Percentiles rank a stretch among this genome's conserved stretches.
Evolutionary conservation across 2,797 vertebrate genomes (phyloP).

Genomic region (Ataeniobius toweri): DNA sequence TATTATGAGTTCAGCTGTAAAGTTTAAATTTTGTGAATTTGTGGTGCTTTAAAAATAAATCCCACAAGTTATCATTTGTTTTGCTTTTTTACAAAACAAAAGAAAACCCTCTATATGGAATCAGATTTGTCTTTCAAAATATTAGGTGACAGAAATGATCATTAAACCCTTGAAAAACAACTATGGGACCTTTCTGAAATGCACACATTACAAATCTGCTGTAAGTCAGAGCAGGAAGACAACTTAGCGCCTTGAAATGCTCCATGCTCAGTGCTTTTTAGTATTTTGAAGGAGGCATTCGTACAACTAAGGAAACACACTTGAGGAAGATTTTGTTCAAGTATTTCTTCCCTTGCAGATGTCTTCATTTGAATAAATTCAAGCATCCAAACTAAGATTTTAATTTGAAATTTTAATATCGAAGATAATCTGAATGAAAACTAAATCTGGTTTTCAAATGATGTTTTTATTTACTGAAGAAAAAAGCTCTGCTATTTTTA

Average conservation of each 20-base stretch:
- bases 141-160: not conserved
- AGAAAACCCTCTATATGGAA: not conserved
- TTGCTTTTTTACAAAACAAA: not conserved
- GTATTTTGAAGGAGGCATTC: not conserved
- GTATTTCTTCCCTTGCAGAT: not conserved
- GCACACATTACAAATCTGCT: not conserved
- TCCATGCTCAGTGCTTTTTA: not conserved
- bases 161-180: conserved; percentile 1
- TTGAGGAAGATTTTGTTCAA: not conserved
- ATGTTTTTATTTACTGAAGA: not conserved
- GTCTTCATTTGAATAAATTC: not conserved
- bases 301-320: not conserved
- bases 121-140: conserved; percentile 7
- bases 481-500: not conserved
- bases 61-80: not conserved
- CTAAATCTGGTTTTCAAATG: no score
- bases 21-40: conserved; percentile 8
- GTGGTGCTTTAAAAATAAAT: conserved; percentile 8
- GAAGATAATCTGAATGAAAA: no score
- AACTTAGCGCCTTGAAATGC: not conserved
- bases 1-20: not conserved
- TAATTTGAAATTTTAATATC: no score
- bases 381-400: no score
- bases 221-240: not conserved
- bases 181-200: not conserved